Percentiles rank a stretch among this genome's conserved stretches.
These are phyloP conservation scores for Amiota communis DNA, from an alignment of 2,888 invertebrate species.

Conservation along the genomic window DNA sequence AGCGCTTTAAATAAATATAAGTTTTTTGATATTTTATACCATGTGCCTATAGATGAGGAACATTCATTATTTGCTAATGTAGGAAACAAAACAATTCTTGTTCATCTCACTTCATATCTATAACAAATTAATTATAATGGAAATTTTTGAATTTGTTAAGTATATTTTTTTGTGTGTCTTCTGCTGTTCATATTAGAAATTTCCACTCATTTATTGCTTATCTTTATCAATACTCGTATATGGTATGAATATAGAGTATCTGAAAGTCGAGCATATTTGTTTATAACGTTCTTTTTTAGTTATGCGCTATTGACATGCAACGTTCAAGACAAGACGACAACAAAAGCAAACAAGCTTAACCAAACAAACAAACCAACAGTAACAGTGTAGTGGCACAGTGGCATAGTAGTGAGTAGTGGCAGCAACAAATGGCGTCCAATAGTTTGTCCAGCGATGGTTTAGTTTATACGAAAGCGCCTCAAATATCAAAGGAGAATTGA, in stretches of 20 bases:
- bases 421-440: neutral
- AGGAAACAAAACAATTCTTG: neutral
- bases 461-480: constrained; percentile 37
- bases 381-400: constrained; percentile 13
- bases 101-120: neutral
- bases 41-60: no score
- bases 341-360: constrained; percentile 20
- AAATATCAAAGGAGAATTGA: constrained; percentile 31
- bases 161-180: no score
- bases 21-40: neutral
- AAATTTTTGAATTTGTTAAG: neutral
- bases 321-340: constrained; percentile 14
- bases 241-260: no score
- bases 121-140: no score
- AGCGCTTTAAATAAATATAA: constrained; percentile 15
- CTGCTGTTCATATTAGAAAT: no score
- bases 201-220: no score
- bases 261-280: neutral
- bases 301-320: constrained; percentile 38
- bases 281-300: neutral
- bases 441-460: constrained; percentile 16
- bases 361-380: constrained; percentile 20
- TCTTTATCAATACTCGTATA: no score
- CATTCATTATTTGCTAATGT: no score
- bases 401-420: neutral